Conservation (phyloP, 2,888 invertebrate species). For the Geophilus truncorum region DNA sequence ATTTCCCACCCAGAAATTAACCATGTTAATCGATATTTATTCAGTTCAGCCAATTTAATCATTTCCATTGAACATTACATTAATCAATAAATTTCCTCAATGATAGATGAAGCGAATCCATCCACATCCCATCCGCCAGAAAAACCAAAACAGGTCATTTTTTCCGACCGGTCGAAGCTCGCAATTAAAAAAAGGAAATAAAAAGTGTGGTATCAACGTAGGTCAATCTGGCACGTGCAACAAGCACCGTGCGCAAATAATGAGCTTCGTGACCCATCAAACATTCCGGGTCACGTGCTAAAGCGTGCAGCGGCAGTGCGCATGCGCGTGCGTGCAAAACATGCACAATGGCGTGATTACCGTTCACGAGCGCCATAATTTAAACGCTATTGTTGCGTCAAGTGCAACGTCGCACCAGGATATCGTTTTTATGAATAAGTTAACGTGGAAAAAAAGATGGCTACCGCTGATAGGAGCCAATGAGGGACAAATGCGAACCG, state of each 20-base stretch:
- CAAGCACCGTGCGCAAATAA: not conserved
- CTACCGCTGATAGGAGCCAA: not conserved
- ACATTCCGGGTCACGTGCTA: not conserved
- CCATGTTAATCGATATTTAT: too few species aligned
- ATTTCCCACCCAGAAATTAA: not conserved
- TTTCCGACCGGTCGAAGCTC: not conserved
- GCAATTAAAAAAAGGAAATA: not conserved
- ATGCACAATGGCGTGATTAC: not conserved
- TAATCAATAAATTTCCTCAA: too few species aligned
- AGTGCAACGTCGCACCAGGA: not conserved
- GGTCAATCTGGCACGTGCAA: not conserved
- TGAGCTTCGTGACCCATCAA: not conserved
- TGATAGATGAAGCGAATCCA: not conserved
- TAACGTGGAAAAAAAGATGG: too few species aligned
- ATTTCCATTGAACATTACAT: too few species aligned
- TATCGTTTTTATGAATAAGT: not conserved
- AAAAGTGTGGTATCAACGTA: not conserved
- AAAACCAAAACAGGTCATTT: not conserved
- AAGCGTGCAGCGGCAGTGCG: not conserved
- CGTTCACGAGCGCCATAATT: not conserved
- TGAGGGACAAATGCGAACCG: not conserved
- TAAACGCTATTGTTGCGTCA: not conserved
- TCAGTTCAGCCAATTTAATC: too few species aligned
- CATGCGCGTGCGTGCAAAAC: too few species aligned
- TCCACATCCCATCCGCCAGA: not conserved